phyloP scores from a whole-genome alignment of 2,113 vertebrate genomes.

The Daphoenositta chrysoptera region DNA sequence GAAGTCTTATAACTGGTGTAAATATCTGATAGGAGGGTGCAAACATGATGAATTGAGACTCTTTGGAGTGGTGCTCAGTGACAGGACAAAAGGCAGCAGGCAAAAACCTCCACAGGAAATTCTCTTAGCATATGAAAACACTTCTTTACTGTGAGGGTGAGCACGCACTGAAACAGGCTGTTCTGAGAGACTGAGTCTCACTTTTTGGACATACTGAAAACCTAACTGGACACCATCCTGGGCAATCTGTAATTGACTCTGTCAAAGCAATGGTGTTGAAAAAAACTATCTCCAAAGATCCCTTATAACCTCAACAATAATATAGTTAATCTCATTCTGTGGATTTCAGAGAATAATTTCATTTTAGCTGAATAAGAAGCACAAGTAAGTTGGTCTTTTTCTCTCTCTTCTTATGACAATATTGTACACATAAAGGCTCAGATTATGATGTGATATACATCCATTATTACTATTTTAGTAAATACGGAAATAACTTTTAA shows the following conservation, averaged over 20 bases:
- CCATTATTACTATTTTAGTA: not conserved
- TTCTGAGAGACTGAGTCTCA: not conserved
- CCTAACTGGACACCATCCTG: not conserved
- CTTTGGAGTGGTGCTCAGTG: not conserved
- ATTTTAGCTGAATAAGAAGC: not conserved
- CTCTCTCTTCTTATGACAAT: not conserved
- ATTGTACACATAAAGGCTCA: not conserved
- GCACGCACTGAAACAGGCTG: not conserved
- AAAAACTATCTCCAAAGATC: not conserved
- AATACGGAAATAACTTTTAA: not conserved
- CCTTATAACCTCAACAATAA: not conserved
- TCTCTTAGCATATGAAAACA: not conserved
- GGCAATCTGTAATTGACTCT: not conserved
- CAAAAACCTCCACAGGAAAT: not conserved
- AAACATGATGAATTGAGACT: not conserved
- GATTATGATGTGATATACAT: not conserved
- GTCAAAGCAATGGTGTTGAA: not conserved
- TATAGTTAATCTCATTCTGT: not conserved
- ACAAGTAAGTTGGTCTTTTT: not conserved
- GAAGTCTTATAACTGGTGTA: not conserved
- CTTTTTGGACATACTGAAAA: not conserved
- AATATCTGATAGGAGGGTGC: not conserved
- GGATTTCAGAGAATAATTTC: not conserved
- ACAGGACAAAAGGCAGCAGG: not conserved
- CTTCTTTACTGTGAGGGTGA: not conserved